Evolutionary conservation across 2,797 vertebrate species (phyloP), one percentile per base, ranked within the genome.

Genomic region (Synanceia verrucosa): DNA sequence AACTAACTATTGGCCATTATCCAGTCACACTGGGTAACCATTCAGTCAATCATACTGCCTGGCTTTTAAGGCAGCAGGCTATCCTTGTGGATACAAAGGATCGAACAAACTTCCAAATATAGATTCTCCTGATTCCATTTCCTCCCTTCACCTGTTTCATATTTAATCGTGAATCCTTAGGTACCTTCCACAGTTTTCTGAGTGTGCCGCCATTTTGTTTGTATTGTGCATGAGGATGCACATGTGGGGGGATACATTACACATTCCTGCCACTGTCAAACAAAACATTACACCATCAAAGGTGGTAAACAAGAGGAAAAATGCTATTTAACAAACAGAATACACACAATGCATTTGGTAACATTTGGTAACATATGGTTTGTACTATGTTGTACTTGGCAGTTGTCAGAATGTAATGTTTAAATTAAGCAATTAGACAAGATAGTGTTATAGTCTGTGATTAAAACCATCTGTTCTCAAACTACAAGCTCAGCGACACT

Each of bases 11-110:
- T 62, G 50, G 34, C 24, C 2, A 56, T 56, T 31, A 67, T 34
- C 23, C 43, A 24, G 18, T 65, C 52, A 48, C 24, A 29, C 44
- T 62, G 47, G 44, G 26, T 46, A 37, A 64, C 31, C 24, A 66
- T n/a, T 76, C 31, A 48, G 6, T 47, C 43, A 24, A 18, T 70
- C 63, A 69, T 28, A 66, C n/a, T 64, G 52, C 36, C 63, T 78
- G 55, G 23, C 56, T 6, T 24, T 39, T 60, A 9, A 52, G 21
- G 43, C 37, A 79, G 46, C 53, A 63, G 47, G 33, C 33, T 37
- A n/a, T 76, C 63, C 21, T 70, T 65, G 47, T 44, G 2, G 39
- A 56, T 31, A 28, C 44, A 41, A 70, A 67, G 3, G 34, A 46
- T 14, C n/a, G 21, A 44, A 34, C 26, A 65, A 18, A 29, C 5